Base-by-base conservation (phyloP, 1,140 invertebrate species). In the Drosophila guanche region DNA sequence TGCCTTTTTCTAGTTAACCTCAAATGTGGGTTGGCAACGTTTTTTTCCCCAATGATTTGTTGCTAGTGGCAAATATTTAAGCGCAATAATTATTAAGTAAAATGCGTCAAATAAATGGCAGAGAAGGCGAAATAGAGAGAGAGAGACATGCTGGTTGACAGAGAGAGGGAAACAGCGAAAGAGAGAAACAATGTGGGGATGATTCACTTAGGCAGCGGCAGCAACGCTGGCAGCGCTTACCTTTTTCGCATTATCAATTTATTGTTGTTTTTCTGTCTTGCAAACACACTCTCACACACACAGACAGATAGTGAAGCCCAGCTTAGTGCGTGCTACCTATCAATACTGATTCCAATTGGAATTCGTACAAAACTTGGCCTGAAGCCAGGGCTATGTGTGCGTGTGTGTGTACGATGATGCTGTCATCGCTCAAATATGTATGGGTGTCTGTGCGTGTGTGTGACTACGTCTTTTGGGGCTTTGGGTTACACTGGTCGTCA, bases 351-450 rank as follows among this genome's bases (percentile, higher is more conserved):
- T 80, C 77, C 72, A 59, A 73, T 85, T 73, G 53, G 58, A 73
- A 54, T 68, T 20, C 33, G 54, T 50, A 42, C 46, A 46, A 46
- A 63, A 48, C 60, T 52, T 66, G 50, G 62, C 52, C 67, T 46
- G 47, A 65, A 81, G 73, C 60, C 43, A 42, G 55, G 56, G 8
- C 57, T 75, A 5, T 68, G 40, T 57, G 5, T 55, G 43, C 62
- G 57, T 63, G 54, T 23, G 46, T 61, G 62, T 53, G 47, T 22
- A n/a, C 57, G 79, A 88, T 89, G 79, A 88, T 88, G 83, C 83
- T 88, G 84, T 88, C 83, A 88, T 89, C 83, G 68, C 47, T 57
- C 16, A 67, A 89, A 83, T 72, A 86, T 79, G 61, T 4, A 40
- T 61, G 56, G 10, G 65, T 75, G 12, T 67, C 22, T 57, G 7